Base-by-base conservation (phyloP, 1,140 invertebrate species). In the Pseudomyrmex cubaensis region DNA sequence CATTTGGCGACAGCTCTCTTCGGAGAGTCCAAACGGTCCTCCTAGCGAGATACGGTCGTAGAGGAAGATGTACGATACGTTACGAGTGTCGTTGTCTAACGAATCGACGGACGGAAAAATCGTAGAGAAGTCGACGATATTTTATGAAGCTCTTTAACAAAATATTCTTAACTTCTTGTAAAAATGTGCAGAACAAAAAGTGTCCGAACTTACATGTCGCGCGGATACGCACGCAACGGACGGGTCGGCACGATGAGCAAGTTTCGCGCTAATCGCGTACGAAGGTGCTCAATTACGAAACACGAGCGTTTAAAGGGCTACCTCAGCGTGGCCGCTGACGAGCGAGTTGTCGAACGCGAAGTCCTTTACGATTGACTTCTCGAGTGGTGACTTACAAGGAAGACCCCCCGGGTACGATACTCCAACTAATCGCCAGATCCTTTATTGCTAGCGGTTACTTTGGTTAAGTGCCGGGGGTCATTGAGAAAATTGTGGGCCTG, bases 401-500 rank as follows among this genome's bases (percentile, higher is more conserved):
- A 84, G 86, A 87, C 87, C 87, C 80, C 83, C 80, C 35, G 84
- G 80, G 76, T 87, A 82, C 78, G 84, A 83, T 84, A 87, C 83
- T 88, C 74, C 35, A 78, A 67, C 89, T 90, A 90, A 90, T 90
- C 90, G 89, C 83, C 89, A 89, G 89, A 84, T 90, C 89, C 84
- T 89, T 90, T 90, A 91, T 88, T 84, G 89, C 90, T 90, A 82
- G 92, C 90, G 91, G 91, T 93, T 93, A 92, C 91, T 90, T 90
- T 90, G 89, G 74, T 91, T 92, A 92, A 93, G 92, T 88, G 92
- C 91, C 83, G 86, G 92, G 35, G 92, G 89, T 93, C 93, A 93
- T 93, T 93, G 91, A 93, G 93, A 93, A 93, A 93, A 93, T 93
- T 93, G 93, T 90, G 90, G 92, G 93, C 91, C 91, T 93, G 92